Base-by-base conservation (phyloP, 1,140 invertebrate genomes). In the Brachionus rubens region DNA sequence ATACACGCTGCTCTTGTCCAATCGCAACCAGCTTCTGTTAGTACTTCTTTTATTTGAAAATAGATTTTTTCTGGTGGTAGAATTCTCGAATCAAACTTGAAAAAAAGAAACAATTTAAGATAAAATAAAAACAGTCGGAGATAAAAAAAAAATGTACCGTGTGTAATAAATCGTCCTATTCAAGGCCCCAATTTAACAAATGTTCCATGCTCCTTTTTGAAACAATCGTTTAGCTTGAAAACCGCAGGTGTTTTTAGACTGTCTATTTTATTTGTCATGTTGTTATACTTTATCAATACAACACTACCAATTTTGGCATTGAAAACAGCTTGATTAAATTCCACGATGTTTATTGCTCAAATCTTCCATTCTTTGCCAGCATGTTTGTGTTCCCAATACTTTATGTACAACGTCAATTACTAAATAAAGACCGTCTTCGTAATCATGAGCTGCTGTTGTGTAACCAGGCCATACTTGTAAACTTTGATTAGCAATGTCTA, bases 241-340 rank as follows among this genome's bases (percentile, higher is more conserved):
- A 79, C 83, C 0, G 88, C 87, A 0, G 78, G 84, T 9, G 89
- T 89, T 12, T 85, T 86, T 81, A 89, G 89, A 80, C 97, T 94
- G 84, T 95, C 93, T 26, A 98, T 86, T 36, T 89, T 85, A 81
- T 97, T 96, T 0, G 91, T 91, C 80, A 89, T 90, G 79, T 95
- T 94, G 79, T 97, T 97, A 80, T 97, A 97, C 56, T 90, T 87
- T 0, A 94, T 96, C n/a, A 97, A 82, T 0, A 97, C 92, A 62
- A 90, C 83, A 79, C 80, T 80, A 78, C 91, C 91, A 28, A 91
- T 82, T 0, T 93, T 80, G 50, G 86, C 84, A 28, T 88, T 87
- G 7, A 84, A 82, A 68, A 89, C 89, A 0, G 83, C 82, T 10
- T 86, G 84, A 77, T 87, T 85, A 77, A 86, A 87, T 52, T 10